These are phyloP conservation scores for Icerya purchasi DNA, from an alignment of 2,888 invertebrate genomes.

Conservation along the genomic window DNA sequence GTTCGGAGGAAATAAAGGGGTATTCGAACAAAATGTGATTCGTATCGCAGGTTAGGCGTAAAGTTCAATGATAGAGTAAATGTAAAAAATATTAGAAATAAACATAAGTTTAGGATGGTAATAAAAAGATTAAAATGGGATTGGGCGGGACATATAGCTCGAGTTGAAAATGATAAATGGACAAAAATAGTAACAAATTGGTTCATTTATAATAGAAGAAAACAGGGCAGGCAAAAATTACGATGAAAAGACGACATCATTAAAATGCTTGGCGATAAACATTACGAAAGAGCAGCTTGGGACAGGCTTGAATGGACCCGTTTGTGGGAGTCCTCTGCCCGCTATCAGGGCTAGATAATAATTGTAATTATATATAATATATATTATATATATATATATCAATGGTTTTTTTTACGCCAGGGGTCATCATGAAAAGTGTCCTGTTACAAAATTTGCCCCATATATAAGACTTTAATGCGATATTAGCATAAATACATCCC, in stretches of 20 bases:
- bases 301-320: neutral
- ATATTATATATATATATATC: neutral
- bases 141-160: neutral
- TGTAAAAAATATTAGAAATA: neutral
- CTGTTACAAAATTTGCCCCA: too few species aligned
- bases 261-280: neutral
- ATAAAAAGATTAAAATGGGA: neutral
- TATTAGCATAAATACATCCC: too few species aligned
- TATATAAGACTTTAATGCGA: too few species aligned
- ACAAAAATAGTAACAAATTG: neutral
- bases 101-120: neutral
- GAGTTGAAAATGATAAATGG: neutral
- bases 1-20: too few species aligned
- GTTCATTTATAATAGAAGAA: neutral
- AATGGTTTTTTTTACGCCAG: too few species aligned
- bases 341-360: neutral
- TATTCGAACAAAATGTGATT: too few species aligned
- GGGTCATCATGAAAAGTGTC: too few species aligned
- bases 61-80: neutral
- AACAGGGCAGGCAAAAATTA: neutral
- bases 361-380: neutral
- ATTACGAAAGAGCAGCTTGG: neutral
- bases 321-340: neutral
- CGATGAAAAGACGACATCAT: neutral
- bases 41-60: too few species aligned